These are phyloP conservation scores for Microtus obscurus DNA, from an alignment of 2,797 vertebrate genomes.

Conservation along the genomic window DNA sequence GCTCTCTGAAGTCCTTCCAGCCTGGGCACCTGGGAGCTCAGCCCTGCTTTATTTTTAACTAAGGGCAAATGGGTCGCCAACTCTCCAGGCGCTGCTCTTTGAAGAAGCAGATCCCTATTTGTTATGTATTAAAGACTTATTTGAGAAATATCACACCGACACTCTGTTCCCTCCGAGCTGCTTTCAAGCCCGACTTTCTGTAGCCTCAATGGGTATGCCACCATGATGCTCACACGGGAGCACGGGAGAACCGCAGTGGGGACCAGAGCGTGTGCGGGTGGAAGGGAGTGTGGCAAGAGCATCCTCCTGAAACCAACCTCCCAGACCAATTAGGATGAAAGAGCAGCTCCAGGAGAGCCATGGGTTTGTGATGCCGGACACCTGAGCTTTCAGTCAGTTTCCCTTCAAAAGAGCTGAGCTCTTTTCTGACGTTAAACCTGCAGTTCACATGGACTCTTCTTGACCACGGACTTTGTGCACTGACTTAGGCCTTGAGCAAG, in stretches of 20 bases:
- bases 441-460: neutral
- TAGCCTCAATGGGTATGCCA: neutral
- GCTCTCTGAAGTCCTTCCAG: neutral
- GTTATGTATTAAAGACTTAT: slow-evolving; percentile 6
- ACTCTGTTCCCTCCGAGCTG: neutral
- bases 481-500: neutral
- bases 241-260: neutral
- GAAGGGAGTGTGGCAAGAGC: neutral
- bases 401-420: neutral
- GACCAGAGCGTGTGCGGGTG: neutral
- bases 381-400: neutral
- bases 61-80: neutral
- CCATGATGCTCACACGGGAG: fast-evolving
- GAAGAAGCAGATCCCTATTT: slow-evolving; percentile 14
- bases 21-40: neutral
- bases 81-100: slow-evolving; percentile 30
- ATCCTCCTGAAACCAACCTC: neutral
- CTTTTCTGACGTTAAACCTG: neutral
- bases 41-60: slow-evolving; percentile 65
- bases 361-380: neutral
- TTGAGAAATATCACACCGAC: neutral
- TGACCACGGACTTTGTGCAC: neutral
- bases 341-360: neutral
- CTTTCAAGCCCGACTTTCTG: neutral
- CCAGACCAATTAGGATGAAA: neutral